Conservation (phyloP, 2,888 invertebrate genomes). For the Ochlodes sylvanus region DNA sequence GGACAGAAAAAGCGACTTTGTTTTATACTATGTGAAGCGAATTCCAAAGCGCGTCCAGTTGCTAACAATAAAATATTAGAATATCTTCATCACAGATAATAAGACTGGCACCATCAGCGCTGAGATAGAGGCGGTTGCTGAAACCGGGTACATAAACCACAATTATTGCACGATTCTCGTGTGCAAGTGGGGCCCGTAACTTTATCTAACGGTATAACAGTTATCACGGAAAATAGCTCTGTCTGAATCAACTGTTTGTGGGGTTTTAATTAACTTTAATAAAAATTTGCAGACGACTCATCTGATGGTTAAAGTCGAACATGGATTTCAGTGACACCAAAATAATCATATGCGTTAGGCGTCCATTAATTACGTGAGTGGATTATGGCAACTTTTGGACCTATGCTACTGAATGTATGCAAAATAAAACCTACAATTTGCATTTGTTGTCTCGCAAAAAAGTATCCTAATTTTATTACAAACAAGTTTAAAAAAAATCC, state of each 20-base stretch:
- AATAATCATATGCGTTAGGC: too few relatives aligned
- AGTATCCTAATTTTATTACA: background rate
- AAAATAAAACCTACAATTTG: background rate
- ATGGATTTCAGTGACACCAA: too few relatives aligned
- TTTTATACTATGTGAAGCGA: too few relatives aligned
- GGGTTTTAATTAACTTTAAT: too few relatives aligned
- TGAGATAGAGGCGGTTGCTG: too few relatives aligned
- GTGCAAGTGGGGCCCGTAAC: background rate
- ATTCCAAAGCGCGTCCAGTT: too few relatives aligned
- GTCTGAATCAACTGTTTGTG: background rate
- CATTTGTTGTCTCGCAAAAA: background rate
- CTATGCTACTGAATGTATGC: background rate
- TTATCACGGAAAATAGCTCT: conserved; percentile 2
- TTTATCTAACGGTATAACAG: conserved; percentile 2
- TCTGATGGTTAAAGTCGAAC: too few relatives aligned
- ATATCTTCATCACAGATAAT: background rate
- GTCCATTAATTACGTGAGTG: too few relatives aligned
- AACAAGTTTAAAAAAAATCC: conserved; percentile 8
- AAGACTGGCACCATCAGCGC: background rate
- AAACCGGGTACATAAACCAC: conserved; percentile 8
- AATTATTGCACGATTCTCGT: conserved; percentile 1
- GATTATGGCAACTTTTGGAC: too few relatives aligned
- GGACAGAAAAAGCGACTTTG: too few relatives aligned
- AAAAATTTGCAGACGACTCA: too few relatives aligned
- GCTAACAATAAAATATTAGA: background rate